Evolutionary conservation across 2,888 invertebrate genomes (phyloP), one percentile per base, ranked within the genome.

Genomic region (Agrotis exclamationis): DNA sequence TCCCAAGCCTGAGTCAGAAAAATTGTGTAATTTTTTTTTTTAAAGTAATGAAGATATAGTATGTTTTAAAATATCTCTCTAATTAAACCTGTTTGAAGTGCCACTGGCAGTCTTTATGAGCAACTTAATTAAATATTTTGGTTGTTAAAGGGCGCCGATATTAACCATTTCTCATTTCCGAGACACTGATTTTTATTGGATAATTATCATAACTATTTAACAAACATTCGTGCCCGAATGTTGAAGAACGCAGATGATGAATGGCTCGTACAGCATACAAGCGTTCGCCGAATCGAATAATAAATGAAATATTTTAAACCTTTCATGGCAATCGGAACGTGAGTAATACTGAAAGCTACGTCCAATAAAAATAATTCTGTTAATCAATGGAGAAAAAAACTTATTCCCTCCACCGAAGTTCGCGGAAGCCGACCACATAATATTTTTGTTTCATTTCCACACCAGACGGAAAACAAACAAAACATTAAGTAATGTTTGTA

Each of bases 101-200:
- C 87, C 83, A 80, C 85, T 77, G 85, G 69, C 77, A 68, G 85
- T 85, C 83, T 81, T 85, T 84, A 85, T 76, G 82, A 85, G 79
- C 81, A 81, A 80, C 85, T 88, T 90, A 90, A 93, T 93, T 91
- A 90, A 80, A 90, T 89, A 90, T 89, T 90, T 91, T 80, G 83
- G 87, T 88, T 85, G 86, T 88, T 85, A 89, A 86, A 91, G 88
- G 88, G 89, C 87, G 86, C 86, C 87, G 85, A 90, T 91, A 87
- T 85, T 87, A 88, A 87, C 87, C 87, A 90, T 89, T 88, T 90
- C 90, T 89, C 88, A 92, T 93, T 92, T 94, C 87, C 89, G 87
- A 89, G 83, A 91, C 92, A 89, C 93, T 90, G 91, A 92, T 90
- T 93, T 92, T 93, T 91, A 93, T 91, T 86, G 81, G 80, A 74